These are phyloP conservation scores for Ricordea florida DNA, from an alignment of 92 coral and sea anemone species.

Conservation along the genomic window DNA sequence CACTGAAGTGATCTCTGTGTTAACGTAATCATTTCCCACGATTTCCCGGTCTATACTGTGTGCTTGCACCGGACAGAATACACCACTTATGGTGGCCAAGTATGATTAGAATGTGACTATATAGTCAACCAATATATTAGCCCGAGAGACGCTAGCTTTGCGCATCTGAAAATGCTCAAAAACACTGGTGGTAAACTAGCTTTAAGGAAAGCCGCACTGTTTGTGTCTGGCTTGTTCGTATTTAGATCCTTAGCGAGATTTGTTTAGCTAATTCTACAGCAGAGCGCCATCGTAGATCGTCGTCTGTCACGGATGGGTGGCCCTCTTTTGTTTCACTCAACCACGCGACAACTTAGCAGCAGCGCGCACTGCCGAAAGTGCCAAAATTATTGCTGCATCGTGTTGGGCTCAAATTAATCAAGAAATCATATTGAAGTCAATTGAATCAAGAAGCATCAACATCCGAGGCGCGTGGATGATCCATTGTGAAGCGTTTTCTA, in stretches of 20 bases:
- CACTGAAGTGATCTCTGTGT: neutral
- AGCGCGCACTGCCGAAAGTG: neutral
- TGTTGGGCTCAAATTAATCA: neutral
- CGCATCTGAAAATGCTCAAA: neutral
- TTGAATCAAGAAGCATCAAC: too few relatives aligned
- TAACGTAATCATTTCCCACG: neutral
- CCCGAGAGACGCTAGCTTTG: conserved; percentile 3
- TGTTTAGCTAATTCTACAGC: conserved; percentile 35
- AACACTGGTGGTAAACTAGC: neutral
- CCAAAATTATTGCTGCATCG: neutral
- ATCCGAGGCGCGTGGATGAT: too few relatives aligned
- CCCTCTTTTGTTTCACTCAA: conserved; percentile 4
- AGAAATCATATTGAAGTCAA: too few relatives aligned
- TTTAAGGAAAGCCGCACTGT: neutral
- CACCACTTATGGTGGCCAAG: conserved; percentile 32
- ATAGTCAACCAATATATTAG: conserved; percentile 35
- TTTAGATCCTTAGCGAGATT: neutral
- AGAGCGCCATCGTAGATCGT: neutral
- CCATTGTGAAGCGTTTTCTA: too few relatives aligned
- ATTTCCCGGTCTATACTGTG: conserved; percentile 1
- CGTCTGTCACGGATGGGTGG: conserved; percentile 36
- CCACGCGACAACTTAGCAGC: conserved; percentile 38
- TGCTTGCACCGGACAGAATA: conserved; percentile 38
- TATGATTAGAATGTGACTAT: conserved; percentile 52
- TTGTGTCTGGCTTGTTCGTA: neutral